These are phyloP conservation scores for Otocyon megalotis DNA, from an alignment of 2,113 vertebrate species.

Conservation along the genomic window DNA sequence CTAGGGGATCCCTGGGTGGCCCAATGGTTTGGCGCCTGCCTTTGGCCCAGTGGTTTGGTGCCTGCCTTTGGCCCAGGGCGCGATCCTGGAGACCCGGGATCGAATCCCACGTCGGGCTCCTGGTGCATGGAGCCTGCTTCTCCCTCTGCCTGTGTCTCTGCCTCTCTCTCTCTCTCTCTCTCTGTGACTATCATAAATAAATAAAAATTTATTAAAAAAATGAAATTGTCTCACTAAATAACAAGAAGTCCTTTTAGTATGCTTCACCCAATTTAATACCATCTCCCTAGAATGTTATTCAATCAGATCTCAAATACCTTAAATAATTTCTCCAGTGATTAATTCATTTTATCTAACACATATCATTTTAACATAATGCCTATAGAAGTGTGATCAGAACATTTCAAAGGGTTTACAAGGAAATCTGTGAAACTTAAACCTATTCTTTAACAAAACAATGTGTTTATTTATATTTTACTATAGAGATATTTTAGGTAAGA, in stretches of 20 bases:
- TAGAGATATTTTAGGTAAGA: constrained; percentile 9
- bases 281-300: constrained; percentile 52
- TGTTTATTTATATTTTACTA: constrained; percentile 22
- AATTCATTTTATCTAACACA: constrained; percentile 71
- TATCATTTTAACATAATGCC: constrained; percentile 46
- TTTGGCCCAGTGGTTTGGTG: too few species aligned
- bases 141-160: too few species aligned
- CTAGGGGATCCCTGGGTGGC: too few species aligned
- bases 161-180: too few species aligned
- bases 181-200: too few species aligned
- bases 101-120: too few species aligned
- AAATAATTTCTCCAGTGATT: constrained; percentile 66
- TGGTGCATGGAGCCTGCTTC: too few species aligned
- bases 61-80: too few species aligned
- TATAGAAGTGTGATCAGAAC: constrained; percentile 59
- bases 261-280: constrained; percentile 18
- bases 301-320: constrained; percentile 67
- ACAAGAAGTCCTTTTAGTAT: constrained; percentile 18
- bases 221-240: constrained; percentile 59
- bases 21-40: too few species aligned
- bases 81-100: too few species aligned
- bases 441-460: constrained; percentile 1
- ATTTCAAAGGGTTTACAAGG: constrained; percentile 19
- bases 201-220: too few species aligned
- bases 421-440: constrained; percentile 21